Percentiles rank a stretch among this genome's conserved stretches.
phyloP scores from a whole-genome alignment of 37 sponge, comb jelly and placozoan species.

The Bolinopsis microptera region DNA sequence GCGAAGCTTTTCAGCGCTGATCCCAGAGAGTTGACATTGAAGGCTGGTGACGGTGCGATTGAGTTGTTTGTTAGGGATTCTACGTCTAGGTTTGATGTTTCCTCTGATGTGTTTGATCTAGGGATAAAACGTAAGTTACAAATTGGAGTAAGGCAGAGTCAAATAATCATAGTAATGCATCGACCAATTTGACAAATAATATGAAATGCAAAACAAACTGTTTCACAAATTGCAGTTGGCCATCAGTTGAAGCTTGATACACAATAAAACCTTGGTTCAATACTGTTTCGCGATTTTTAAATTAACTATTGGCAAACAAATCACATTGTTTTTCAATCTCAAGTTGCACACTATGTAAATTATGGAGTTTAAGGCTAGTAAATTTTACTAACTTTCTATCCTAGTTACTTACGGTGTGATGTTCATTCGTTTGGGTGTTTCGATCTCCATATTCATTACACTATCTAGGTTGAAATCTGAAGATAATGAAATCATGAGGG shows the following conservation, averaged over 20 bases:
- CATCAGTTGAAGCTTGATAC: no score
- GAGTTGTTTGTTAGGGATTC: constrained; percentile 15
- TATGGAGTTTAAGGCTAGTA: no score
- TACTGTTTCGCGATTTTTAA: no score
- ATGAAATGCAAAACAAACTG: not conserved
- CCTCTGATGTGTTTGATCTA: not conserved
- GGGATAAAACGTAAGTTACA: not conserved
- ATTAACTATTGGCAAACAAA: no score
- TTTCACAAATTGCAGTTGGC: no score
- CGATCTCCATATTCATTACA: not conserved
- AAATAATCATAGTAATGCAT: not conserved
- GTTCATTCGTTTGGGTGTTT: not conserved
- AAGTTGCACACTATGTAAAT: no score
- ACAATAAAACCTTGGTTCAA: no score
- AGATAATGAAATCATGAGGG: no score
- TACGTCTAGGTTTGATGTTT: constrained; percentile 19
- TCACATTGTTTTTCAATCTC: no score
- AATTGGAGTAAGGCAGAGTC: not conserved
- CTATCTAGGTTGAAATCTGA: not conserved
- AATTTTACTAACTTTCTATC: no score
- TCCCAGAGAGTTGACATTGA: not conserved
- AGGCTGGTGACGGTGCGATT: not conserved
- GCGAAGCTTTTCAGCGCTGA: not conserved
- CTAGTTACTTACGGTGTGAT: not conserved
- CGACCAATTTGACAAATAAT: not conserved